Percentiles rank a stretch among this genome's conserved stretches.
phyloP scores from a whole-genome alignment of 2,888 invertebrate species.

The Phaonia tiefii region DNA sequence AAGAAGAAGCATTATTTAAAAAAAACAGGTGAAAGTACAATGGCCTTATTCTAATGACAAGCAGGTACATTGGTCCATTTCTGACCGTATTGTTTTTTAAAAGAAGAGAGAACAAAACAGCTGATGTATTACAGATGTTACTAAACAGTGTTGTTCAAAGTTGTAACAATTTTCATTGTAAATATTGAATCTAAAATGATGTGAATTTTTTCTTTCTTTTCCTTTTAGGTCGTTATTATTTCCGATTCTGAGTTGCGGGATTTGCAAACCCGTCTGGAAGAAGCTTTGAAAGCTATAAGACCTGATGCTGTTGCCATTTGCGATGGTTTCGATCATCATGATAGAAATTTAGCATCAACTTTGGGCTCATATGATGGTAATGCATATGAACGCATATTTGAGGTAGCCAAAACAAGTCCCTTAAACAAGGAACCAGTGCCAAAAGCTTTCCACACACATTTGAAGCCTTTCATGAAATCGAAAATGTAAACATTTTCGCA shows the following conservation, averaged over 20 bases:
- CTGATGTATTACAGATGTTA: too few species aligned
- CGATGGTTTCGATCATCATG: constrained; percentile 93
- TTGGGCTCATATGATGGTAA: constrained; percentile 92
- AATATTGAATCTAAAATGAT: too few species aligned
- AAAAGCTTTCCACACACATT: constrained; percentile 84
- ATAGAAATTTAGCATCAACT: constrained; percentile 88
- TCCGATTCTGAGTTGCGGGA: constrained; percentile 71
- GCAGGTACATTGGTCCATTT: too few species aligned
- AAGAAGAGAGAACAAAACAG: too few species aligned
- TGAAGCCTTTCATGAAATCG: constrained; percentile 90
- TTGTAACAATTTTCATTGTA: too few species aligned
- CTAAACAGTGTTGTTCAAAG: too few species aligned
- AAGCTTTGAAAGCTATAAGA: constrained; percentile 86
- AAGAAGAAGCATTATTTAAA: too few species aligned
- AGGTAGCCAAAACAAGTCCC: constrained; percentile 90
- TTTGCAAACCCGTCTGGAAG: constrained; percentile 87
- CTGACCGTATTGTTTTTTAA: too few species aligned
- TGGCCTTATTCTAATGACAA: too few species aligned
- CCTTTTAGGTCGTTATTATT: constrained; percentile 68
- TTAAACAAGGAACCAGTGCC: constrained; percentile 91
- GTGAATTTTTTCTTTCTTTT: not conserved
- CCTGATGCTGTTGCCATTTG: constrained; percentile 95
- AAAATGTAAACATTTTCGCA: constrained; percentile 83
- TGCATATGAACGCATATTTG: constrained; percentile 90
- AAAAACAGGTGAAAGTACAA: too few species aligned